Percentiles rank a stretch among this genome's conserved stretches.
Evolutionary conservation across 2,888 invertebrate genomes (phyloP).

Genomic region (Orthosia cruda): DNA sequence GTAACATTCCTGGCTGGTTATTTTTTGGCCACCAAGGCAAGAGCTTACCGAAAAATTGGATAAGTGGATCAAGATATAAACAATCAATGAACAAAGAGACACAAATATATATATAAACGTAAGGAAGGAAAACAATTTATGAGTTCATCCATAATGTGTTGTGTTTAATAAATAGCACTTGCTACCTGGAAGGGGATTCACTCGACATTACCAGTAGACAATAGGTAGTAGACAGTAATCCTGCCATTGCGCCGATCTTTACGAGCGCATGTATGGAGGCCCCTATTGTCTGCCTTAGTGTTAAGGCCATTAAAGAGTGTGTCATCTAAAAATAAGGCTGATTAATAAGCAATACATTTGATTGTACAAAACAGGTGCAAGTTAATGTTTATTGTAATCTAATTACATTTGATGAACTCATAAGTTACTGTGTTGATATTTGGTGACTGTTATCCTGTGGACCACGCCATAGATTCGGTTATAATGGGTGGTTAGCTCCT

Average conservation of each 20-base stretch:
- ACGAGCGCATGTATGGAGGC: slow-evolving; percentile 40
- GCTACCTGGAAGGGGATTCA: slow-evolving; percentile 13
- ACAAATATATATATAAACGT: neutral
- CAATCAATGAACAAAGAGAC: neutral
- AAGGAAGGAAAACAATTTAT: neutral
- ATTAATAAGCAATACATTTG: slow-evolving; percentile 51
- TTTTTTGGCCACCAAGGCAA: neutral
- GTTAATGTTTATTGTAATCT: slow-evolving; percentile 40
- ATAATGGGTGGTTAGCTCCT: neutral
- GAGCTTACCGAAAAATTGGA: neutral
- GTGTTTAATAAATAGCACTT: slow-evolving; percentile 19
- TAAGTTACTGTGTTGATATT: slow-evolving; percentile 41
- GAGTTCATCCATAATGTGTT: slow-evolving; percentile 14
- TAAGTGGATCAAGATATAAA: neutral
- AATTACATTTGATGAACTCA: slow-evolving; percentile 55
- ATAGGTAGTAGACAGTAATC: slow-evolving; percentile 57
- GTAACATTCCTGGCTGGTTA: neutral
- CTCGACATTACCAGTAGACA: slow-evolving; percentile 49
- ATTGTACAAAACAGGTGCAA: slow-evolving; percentile 36
- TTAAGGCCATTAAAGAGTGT: slow-evolving; percentile 39
- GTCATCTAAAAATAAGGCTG: slow-evolving; percentile 50
- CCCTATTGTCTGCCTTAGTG: slow-evolving; percentile 49
- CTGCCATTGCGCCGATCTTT: slow-evolving; percentile 35
- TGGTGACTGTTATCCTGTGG: neutral
- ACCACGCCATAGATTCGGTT: neutral